These are phyloP conservation scores for Temnothorax curvispinosus DNA, from an alignment of 1,140 invertebrate genomes.

Conservation along the genomic window DNA sequence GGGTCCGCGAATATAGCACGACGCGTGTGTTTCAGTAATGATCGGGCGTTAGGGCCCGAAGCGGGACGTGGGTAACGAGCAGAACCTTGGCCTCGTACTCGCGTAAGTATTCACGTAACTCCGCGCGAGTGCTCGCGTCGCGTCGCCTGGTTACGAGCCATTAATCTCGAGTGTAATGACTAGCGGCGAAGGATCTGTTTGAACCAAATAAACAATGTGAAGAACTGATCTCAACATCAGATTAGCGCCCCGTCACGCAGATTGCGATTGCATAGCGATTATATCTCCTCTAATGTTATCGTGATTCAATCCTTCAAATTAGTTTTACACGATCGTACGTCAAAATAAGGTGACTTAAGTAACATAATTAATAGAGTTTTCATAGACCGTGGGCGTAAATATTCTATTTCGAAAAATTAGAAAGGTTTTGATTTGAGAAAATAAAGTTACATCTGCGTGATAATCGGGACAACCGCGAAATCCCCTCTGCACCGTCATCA, in stretches of 20 bases:
- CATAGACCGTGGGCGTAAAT: too few relatives aligned
- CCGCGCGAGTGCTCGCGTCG: slow-evolving; percentile 43
- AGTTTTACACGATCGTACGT: background rate
- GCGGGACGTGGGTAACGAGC: slow-evolving; percentile 67
- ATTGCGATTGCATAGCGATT: slow-evolving; percentile 25
- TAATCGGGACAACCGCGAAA: slow-evolving; percentile 17
- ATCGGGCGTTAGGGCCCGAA: slow-evolving; percentile 49
- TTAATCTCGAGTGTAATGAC: slow-evolving; percentile 44
- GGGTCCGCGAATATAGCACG: background rate
- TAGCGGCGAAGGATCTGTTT: background rate
- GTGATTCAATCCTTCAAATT: background rate
- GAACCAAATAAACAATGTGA: background rate
- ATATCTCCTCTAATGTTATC: background rate
- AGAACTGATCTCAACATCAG: background rate
- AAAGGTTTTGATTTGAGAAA: background rate
- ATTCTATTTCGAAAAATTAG: background rate
- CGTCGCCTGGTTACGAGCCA: slow-evolving; percentile 57
- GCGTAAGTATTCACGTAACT: slow-evolving; percentile 67
- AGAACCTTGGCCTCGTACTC: slow-evolving; percentile 71
- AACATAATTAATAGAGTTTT: background rate
- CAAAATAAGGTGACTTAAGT: background rate
- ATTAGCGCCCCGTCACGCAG: slow-evolving; percentile 3
- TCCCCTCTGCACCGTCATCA: background rate
- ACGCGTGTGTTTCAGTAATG: slow-evolving; percentile 50
- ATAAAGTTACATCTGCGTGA: background rate